Evolutionary conservation across 2,113 vertebrate species (phyloP), one percentile per base, ranked within the genome.

Genomic region (Cricetomys ansorgei): DNA sequence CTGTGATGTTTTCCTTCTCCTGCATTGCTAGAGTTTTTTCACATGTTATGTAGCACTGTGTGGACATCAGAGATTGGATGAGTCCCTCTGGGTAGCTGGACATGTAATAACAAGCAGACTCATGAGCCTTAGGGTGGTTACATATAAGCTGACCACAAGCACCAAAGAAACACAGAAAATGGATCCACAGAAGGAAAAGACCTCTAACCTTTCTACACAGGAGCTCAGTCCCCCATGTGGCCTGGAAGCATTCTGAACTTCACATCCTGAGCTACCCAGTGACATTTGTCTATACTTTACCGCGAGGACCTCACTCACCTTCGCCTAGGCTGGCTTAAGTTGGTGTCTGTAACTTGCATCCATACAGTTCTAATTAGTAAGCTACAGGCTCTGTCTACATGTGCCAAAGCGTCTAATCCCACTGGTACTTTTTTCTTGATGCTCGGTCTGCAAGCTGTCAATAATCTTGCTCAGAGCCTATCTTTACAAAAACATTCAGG

Each of bases 401-500:
- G 43, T 87, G 65, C 10, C 64, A 57, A 92, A 94, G 48, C 62
- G 92, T 94, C 29, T 23, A 53, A 94, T 73, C 25, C 37, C 53
- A 64, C 10, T 50, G 53, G 16, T 67, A 45, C 43, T 92, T 84
- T 80, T 43, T 67, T 92, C 3, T 53, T 45, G 45, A 81, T 89
- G 25, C 79, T 94, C 25, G n/a, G 57, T 94, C 55, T 90, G 25
- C 4, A 87, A 94, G 67, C 45, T 65, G 13, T 62, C 75, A 48
- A 40, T 37, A 31, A 70, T 88, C 93, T 70, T 89, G 55, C 29
- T 91, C 43, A 45, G 69, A 31, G 76, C 57, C 40, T 65, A 55
- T 45, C 43, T 96, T 95, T 87, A 72, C n/a, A 73, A 95, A 84
- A 17, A 62, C 7, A 37, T 50, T 95, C 77, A 37, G 57, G 40